Evolutionary conservation across 2,797 vertebrate genomes (phyloP), one percentile per base, ranked within the genome.

Genomic region (Scyliorhinus canicula): DNA sequence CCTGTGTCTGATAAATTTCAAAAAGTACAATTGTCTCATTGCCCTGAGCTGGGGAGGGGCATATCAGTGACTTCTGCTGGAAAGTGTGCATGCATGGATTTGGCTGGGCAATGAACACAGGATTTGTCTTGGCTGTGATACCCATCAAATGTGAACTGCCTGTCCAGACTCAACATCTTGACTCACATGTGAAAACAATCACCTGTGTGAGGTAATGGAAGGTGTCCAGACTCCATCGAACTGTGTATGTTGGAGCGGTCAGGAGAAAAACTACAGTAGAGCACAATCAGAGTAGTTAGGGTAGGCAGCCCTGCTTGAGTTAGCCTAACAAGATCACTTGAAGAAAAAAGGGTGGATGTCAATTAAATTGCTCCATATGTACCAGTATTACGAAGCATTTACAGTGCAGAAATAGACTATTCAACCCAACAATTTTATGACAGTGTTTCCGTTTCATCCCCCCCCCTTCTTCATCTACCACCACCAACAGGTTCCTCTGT

Each of bases 191-290:
- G 40, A 26, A 91, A 91, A 44, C 88, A 65, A 63, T 91, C 88
- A 91, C 86, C 35, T 57, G 31, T 55, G 55, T 88, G 55, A 90
- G 88, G 88, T 65, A 91, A 7, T 91, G 88, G 88, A 91, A 65
- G 88, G 7, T 26, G 24, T 91, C 88, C 88, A 91, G 55, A 35
- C 86, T 6, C 19, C 35, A n/a, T 63, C 40, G 88, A 91, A 40
- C 88, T 63, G 47, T 65, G n/a, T 91, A 65, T 65, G 60, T 65
- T 91, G 88, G 88, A 91, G 57, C 35, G 0, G n/a, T 40, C 86
- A 60, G 35, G 35, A 90, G 57, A 63, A 40, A 47, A 82, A 91
- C 44, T 65, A 26, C 60, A 91, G 21, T 82, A 40, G 28, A 91
- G 26, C 26, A 65, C n/a, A 91, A 9, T 47, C 60, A 26, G 44